Evolutionary conservation across 1,140 invertebrate species (phyloP).

Genomic region (Diploscapter pachys): DNA sequence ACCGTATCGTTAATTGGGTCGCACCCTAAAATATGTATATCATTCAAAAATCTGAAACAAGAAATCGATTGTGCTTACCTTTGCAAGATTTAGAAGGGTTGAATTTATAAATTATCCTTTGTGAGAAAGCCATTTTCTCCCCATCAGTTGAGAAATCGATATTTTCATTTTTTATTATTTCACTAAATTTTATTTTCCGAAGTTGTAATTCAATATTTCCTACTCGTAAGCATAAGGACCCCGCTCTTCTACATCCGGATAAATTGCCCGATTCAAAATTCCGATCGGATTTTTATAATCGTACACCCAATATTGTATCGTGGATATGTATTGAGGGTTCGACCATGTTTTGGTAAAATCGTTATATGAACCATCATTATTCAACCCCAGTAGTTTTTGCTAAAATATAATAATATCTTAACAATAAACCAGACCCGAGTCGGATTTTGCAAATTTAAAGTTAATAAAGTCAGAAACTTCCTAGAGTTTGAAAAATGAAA

Average conservation of each 20-base stretch:
- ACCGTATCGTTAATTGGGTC: conserved; percentile 26
- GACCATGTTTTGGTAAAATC: conserved; percentile 22
- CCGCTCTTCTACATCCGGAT: conserved; percentile 32
- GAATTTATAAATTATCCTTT: conserved; percentile 21
- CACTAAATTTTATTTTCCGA: background rate
- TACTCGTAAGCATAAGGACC: conserved; percentile 34
- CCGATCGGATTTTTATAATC: conserved; percentile 32
- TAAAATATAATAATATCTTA: background rate
- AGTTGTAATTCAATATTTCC: background rate
- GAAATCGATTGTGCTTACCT: too few species aligned
- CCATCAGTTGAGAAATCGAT: conserved; percentile 13
- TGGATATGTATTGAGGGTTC: conserved; percentile 14
- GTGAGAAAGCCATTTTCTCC: conserved; percentile 16
- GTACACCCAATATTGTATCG: conserved; percentile 22
- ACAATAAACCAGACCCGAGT: too few species aligned
- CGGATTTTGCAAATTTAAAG: too few species aligned
- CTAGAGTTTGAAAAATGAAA: too few species aligned
- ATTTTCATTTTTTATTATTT: conserved; percentile 18
- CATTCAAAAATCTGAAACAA: too few species aligned
- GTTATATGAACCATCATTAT: conserved; percentile 31
- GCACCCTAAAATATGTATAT: background rate
- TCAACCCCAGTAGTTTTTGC: conserved; percentile 30
- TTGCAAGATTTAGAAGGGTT: conserved; percentile 23
- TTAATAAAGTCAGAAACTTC: too few species aligned
- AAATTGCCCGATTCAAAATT: conserved; percentile 27